Evolutionary conservation across 30 jellyfish, hydroid and myxozoan genomes (phyloP).

Genomic region (Clytia hemisphaerica): DNA sequence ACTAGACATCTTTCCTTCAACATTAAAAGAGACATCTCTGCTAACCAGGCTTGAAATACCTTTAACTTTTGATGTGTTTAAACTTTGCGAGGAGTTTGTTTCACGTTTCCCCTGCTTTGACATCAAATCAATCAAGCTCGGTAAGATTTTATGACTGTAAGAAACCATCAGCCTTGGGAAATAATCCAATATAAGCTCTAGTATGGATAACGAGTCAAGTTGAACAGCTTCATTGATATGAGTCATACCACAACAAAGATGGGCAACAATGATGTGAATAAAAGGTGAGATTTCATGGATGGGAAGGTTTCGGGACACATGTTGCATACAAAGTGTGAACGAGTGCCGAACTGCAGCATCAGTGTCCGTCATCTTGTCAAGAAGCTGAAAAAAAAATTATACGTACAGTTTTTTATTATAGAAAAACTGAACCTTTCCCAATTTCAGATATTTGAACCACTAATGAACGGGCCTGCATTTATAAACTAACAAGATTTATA

Average conservation of each 20-base stretch:
- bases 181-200: slow-evolving; percentile 39
- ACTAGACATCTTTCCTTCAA: slow-evolving; percentile 51
- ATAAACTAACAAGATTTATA: no score
- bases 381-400: neutral
- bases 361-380: slow-evolving; percentile 50
- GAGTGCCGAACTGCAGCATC: slow-evolving; percentile 46
- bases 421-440: no score
- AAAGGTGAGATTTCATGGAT: slow-evolving; percentile 61
- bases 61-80: slow-evolving; percentile 31
- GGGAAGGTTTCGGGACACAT: slow-evolving; percentile 20
- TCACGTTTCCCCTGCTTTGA: slow-evolving; percentile 36
- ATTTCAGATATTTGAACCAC: no score
- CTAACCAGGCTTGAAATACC: slow-evolving; percentile 26
- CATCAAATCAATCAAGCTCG: slow-evolving; percentile 52
- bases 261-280: slow-evolving; percentile 68
- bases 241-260: slow-evolving; percentile 85
- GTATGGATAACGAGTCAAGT: slow-evolving; percentile 42
- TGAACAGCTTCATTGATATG: slow-evolving; percentile 82
- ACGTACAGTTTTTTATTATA: no score
- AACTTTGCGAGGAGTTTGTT: slow-evolving; percentile 20
- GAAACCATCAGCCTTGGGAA: slow-evolving; percentile 37
- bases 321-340: slow-evolving; percentile 38
- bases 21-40: slow-evolving; percentile 41
- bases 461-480: no score
- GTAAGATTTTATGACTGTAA: slow-evolving; percentile 52